phyloP scores from a whole-genome alignment of 30 jellyfish, hydroid and myxozoan genomes.

The Cassiopea andromeda region DNA sequence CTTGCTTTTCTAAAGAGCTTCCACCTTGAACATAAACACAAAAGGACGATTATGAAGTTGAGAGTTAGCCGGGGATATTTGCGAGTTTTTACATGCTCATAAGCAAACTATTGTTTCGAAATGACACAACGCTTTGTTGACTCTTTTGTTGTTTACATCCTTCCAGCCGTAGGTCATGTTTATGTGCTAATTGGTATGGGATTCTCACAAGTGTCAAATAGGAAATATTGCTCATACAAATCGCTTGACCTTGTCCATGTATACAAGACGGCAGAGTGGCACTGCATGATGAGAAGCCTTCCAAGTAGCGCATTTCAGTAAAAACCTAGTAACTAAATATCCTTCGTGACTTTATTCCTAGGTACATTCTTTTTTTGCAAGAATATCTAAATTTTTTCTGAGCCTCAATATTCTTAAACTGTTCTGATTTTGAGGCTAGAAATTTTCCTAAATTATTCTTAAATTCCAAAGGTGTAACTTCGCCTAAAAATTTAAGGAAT shows the following conservation, averaged over 20 bases:
- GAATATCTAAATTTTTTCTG: no score
- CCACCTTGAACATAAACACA: not conserved
- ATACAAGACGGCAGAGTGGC: no score
- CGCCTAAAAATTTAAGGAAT: no score
- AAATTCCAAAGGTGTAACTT: no score
- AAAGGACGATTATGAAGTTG: not conserved
- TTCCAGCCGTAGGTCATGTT: constrained; percentile 13
- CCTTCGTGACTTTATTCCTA: no score
- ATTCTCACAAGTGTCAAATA: constrained; percentile 3
- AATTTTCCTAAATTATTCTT: no score
- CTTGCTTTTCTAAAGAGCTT: not conserved
- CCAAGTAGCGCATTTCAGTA: no score
- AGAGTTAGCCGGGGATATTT: not conserved
- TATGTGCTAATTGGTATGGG: constrained; percentile 18
- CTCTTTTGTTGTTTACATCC: constrained; percentile 26
- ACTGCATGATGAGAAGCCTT: no score
- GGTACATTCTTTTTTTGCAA: no score
- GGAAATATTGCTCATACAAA: not conserved
- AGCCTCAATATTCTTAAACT: no score
- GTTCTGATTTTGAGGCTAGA: no score
- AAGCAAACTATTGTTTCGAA: constrained; percentile 6
- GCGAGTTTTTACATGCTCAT: constrained; percentile 11
- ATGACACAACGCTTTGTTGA: not conserved
- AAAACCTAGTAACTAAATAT: no score
- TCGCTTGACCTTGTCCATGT: not conserved